phyloP scores from a whole-genome alignment of 2,797 vertebrate species.

The Melanotaenia parkinsoni region DNA sequence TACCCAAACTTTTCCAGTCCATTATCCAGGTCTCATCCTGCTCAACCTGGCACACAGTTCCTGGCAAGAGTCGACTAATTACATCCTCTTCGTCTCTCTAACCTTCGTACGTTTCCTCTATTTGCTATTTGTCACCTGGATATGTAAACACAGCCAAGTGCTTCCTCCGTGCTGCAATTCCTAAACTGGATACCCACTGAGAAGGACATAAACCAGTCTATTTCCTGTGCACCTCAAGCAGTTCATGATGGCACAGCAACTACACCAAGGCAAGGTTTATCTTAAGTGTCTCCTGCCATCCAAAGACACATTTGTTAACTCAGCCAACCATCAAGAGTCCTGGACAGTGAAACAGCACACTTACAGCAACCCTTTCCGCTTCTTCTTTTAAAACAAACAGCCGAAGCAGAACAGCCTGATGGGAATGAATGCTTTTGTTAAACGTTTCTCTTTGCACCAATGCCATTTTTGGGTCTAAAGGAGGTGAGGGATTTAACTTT shows the following conservation, averaged over 20 bases:
- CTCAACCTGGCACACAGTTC: conserved; percentile 27
- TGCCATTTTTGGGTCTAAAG: conserved; percentile 12
- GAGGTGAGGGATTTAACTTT: neutral
- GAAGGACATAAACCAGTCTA: conserved; percentile 62
- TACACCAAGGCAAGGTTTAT: conserved; percentile 54
- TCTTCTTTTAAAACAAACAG: conserved; percentile 51
- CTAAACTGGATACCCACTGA: conserved; percentile 30
- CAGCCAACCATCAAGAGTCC: conserved; percentile 61
- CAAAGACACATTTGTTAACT: conserved; percentile 58
- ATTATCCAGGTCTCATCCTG: conserved; percentile 18
- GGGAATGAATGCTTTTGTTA: conserved; percentile 10
- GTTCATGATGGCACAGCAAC: conserved; percentile 49
- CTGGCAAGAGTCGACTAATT: conserved; percentile 39
- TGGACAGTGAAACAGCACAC: conserved; percentile 25
- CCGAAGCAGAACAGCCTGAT: conserved; percentile 8
- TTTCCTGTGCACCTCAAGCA: conserved; percentile 55
- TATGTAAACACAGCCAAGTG: conserved; percentile 64
- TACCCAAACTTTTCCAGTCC: neutral
- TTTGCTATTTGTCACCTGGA: conserved; percentile 45
- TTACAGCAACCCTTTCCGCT: conserved; percentile 38
- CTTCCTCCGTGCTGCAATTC: conserved; percentile 63
- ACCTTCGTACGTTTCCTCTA: conserved; percentile 21
- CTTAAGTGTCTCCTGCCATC: conserved; percentile 70
- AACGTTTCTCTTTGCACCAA: neutral
- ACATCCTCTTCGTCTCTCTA: conserved; percentile 12